Evolutionary conservation across 2,797 vertebrate genomes (phyloP).

Genomic region (Thunnus albacares): DNA sequence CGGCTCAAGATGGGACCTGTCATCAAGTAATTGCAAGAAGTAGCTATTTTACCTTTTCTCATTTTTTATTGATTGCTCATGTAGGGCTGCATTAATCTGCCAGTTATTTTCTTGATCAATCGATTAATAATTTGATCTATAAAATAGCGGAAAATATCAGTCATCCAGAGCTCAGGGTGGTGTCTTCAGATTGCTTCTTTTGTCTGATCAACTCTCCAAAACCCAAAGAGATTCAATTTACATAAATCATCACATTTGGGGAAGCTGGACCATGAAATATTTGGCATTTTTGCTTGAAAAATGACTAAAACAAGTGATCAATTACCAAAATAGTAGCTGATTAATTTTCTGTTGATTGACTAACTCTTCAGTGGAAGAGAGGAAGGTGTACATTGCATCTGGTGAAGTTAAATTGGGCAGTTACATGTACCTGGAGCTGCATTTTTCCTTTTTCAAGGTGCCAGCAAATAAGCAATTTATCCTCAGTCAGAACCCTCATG

Average conservation of each 20-base stretch:
- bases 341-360: too few relatives aligned
- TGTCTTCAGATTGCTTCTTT: not conserved
- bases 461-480: slow-evolving; percentile 17
- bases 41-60: not conserved
- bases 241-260: too few relatives aligned
- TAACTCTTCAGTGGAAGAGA: not conserved
- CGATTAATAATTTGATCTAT: not conserved
- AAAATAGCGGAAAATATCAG: not conserved
- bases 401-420: slow-evolving; percentile 3
- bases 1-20: slow-evolving; percentile 20
- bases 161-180: not conserved
- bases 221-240: too few relatives aligned
- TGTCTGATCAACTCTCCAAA: not conserved
- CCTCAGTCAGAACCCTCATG: not conserved
- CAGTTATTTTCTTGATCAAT: not conserved
- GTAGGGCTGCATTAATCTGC: not conserved
- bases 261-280: not conserved
- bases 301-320: not conserved
- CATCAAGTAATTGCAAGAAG: slow-evolving; percentile 3
- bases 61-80: not conserved
- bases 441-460: not conserved
- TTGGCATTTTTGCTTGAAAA: not conserved
- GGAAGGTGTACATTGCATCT: not conserved
- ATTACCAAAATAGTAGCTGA: too few relatives aligned
- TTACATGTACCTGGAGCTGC: not conserved